phyloP scores from a whole-genome alignment of 2,888 invertebrate genomes.

The Drosophila meridiana region DNA sequence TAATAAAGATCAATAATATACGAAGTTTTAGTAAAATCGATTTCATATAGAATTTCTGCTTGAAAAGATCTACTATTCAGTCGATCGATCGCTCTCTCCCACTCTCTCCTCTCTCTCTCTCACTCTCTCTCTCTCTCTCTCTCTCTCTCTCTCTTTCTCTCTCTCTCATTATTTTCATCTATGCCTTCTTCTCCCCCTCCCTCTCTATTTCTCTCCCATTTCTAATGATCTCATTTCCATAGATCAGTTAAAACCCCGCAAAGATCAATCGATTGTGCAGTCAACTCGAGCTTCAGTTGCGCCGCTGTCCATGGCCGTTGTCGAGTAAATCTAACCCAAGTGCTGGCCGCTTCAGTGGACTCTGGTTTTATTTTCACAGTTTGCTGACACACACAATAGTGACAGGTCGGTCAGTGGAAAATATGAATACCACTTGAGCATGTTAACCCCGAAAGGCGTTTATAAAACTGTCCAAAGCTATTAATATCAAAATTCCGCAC shows the following conservation, averaged over 20 bases:
- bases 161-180: not conserved
- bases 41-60: not conserved
- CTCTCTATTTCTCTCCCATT: not conserved
- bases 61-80: not conserved
- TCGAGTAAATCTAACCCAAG: conserved; percentile 31
- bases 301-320: not conserved
- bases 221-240: no score
- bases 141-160: not conserved
- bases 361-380: conserved; percentile 20
- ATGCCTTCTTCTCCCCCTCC: not conserved
- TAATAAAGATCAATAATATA: no score
- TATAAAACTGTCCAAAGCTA: conserved; percentile 82
- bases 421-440: conserved; percentile 81
- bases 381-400: conserved; percentile 73
- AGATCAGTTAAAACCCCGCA: not conserved
- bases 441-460: conserved; percentile 82
- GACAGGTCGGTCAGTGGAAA: conserved; percentile 82
- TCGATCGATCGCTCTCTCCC: not conserved
- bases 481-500: conserved; percentile 80
- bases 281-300: conserved; percentile 25
- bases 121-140: not conserved
- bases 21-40: no score
- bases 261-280: conserved; percentile 24
- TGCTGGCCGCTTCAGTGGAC: conserved; percentile 17
- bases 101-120: not conserved